Evolutionary conservation across 2,113 vertebrate genomes (phyloP).

Genomic region (Perccottus glenii): DNA sequence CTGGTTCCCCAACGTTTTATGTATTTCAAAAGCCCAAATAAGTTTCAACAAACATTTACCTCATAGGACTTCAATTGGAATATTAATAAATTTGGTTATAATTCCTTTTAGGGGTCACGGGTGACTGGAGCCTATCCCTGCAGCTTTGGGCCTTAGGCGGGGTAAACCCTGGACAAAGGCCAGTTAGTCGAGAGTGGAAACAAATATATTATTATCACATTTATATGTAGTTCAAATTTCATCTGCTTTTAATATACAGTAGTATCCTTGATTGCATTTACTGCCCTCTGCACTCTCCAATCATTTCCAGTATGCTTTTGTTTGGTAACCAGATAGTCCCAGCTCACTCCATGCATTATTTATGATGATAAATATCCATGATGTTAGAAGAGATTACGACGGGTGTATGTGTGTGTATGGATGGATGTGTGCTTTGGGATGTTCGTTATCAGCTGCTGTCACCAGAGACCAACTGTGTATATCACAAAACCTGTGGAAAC

Average conservation of each 20-base stretch:
- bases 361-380: constrained; percentile 57
- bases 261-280: neutral
- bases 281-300: constrained; percentile 26
- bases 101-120: too few species aligned
- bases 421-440: constrained; percentile 8
- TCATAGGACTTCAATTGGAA: too few species aligned
- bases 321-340: constrained; percentile 45
- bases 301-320: constrained; percentile 45
- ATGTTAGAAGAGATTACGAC: constrained; percentile 23
- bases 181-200: too few species aligned
- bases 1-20: too few species aligned
- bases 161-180: too few species aligned
- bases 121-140: too few species aligned
- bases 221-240: neutral
- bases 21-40: too few species aligned
- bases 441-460: constrained; percentile 22
- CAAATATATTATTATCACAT: too few species aligned
- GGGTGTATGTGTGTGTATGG: constrained; percentile 3
- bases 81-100: too few species aligned
- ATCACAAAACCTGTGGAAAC: constrained; percentile 23
- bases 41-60: too few species aligned
- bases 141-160: too few species aligned
- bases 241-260: neutral
- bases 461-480: neutral
- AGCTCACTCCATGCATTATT: constrained; percentile 58